These are phyloP conservation scores for Danionella cerebrum DNA, from an alignment of 2,113 vertebrate species.

Conservation along the genomic window DNA sequence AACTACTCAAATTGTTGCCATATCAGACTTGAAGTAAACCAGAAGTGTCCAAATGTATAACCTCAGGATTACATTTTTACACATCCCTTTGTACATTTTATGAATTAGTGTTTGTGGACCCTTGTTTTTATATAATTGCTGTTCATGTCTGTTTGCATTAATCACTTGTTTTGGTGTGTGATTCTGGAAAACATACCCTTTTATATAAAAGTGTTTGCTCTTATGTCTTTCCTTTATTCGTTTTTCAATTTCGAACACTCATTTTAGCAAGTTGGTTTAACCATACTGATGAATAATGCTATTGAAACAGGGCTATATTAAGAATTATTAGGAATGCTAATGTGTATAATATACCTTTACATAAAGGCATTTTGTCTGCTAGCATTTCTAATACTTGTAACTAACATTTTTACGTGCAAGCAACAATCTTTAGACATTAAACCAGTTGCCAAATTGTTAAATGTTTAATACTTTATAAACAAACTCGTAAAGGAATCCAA, in stretches of 20 bases:
- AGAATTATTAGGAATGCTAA: too few species aligned
- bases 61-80: constrained; percentile 1
- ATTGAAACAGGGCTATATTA: too few species aligned
- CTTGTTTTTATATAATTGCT: constrained; percentile 5
- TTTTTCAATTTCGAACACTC: not conserved
- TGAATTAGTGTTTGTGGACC: not conserved
- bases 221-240: not conserved
- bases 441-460: too few species aligned
- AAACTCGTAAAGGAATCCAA: too few species aligned
- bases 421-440: too few species aligned
- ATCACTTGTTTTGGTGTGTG: not conserved
- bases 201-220: not conserved
- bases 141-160: constrained; percentile 15
- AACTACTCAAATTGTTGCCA: not conserved
- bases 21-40: constrained; percentile 22
- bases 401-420: too few species aligned
- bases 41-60: constrained; percentile 1
- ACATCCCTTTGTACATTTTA: not conserved
- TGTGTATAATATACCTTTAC: too few species aligned
- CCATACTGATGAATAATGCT: too few species aligned
- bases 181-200: constrained; percentile 9
- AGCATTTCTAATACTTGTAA: too few species aligned
- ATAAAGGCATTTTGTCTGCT: too few species aligned
- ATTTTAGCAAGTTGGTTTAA: too few species aligned
- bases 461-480: too few species aligned